Evolutionary conservation across 2,113 vertebrate genomes (phyloP).

Genomic region (Tachycineta bicolor): DNA sequence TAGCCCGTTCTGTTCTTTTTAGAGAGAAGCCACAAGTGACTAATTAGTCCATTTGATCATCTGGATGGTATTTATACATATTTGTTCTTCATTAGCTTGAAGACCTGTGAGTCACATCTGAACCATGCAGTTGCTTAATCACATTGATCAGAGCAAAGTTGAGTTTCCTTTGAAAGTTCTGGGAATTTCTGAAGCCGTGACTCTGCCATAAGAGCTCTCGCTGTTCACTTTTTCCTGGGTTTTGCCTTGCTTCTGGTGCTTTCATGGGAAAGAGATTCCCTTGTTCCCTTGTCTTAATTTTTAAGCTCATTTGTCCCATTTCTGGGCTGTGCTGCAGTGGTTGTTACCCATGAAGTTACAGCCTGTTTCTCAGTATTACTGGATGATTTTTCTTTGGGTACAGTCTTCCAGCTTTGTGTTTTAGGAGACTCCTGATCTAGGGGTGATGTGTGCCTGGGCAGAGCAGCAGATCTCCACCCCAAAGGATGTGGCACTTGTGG

Average conservation of each 20-base stretch:
- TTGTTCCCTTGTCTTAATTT: accelerated
- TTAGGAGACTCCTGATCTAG: neutral
- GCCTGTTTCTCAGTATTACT: accelerated
- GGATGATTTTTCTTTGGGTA: neutral
- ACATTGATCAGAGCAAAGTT: slow-evolving; percentile 47
- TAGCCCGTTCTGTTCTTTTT: slow-evolving; percentile 64
- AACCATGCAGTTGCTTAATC: slow-evolving; percentile 65
- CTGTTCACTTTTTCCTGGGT: neutral
- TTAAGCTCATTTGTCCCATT: neutral
- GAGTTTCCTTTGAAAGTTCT: neutral
- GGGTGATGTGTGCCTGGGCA: neutral
- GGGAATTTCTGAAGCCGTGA: neutral
- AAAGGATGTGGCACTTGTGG: accelerated
- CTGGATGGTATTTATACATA: slow-evolving; percentile 72
- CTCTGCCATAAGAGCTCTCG: neutral
- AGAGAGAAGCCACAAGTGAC: slow-evolving; percentile 69
- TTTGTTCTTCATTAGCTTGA: slow-evolving; percentile 75
- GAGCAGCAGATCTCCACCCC: neutral
- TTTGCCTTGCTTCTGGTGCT: neutral
- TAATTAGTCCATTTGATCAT: slow-evolving; percentile 78
- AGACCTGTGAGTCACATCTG: slow-evolving; percentile 68
- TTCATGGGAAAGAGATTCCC: neutral
- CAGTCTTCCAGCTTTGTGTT: neutral
- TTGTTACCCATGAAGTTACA: neutral
- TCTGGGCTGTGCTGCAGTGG: neutral